A percentile compares a stretch with the other conserved stretches of the same genome.
Conservation (phyloP, 2,113 vertebrate genomes). For the Zosterops lateralis region DNA sequence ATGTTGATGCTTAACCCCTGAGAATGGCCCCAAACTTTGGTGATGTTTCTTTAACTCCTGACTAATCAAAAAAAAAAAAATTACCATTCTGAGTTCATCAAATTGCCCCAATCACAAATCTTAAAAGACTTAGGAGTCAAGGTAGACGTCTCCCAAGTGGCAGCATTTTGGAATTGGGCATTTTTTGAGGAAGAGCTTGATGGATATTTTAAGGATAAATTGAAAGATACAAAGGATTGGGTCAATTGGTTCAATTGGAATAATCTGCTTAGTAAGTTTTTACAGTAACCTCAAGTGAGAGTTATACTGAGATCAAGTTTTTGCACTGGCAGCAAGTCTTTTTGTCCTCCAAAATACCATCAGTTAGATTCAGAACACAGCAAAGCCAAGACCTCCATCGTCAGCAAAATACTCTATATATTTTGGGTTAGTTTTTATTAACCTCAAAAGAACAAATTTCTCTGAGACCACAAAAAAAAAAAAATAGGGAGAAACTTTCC, state of each 20-base stretch:
- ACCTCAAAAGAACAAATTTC: background rate
- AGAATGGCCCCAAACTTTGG: background rate
- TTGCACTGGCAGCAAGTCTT: slow-evolving; percentile 25
- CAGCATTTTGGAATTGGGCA: background rate
- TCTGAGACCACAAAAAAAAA: background rate
- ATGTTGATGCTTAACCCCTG: background rate
- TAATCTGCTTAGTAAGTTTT: slow-evolving; percentile 31
- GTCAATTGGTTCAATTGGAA: slow-evolving; percentile 11
- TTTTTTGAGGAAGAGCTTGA: background rate
- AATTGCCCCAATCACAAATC: background rate
- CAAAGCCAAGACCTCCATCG: background rate
- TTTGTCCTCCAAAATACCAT: slow-evolving; percentile 34
- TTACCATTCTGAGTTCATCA: background rate
- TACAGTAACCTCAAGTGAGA: background rate
- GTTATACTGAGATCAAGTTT: slow-evolving; percentile 4
- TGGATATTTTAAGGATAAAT: background rate
- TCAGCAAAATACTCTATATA: background rate
- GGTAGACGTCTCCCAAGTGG: background rate
- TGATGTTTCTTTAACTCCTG: background rate
- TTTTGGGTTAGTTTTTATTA: slow-evolving; percentile 9
- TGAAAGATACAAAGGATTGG: background rate
- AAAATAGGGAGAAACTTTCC: background rate
- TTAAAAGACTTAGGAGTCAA: background rate
- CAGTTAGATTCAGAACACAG: slow-evolving; percentile 8
- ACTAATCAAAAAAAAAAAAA: background rate